These are phyloP conservation scores for Acrossocheilus fasciatus DNA, from an alignment of 2,797 vertebrate genomes.

Conservation along the genomic window DNA sequence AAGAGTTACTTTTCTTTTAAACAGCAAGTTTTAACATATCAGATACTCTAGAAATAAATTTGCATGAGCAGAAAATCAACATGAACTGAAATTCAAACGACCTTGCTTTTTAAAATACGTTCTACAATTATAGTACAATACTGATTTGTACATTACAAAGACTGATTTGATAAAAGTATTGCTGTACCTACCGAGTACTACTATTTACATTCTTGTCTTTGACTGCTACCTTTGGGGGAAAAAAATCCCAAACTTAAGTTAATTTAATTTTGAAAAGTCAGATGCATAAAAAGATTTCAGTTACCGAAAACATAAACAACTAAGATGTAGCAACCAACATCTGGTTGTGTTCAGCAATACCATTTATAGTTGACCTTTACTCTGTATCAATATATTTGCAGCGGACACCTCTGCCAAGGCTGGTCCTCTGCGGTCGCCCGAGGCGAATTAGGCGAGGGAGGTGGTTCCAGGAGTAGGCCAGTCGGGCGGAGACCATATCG, in stretches of 20 bases:
- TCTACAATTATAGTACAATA: slow-evolving; percentile 3
- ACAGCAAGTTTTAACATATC: neutral
- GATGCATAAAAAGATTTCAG: neutral
- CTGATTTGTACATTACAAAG: slow-evolving; percentile 4
- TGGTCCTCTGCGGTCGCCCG: slow-evolving; percentile 74
- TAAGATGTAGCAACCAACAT: neutral
- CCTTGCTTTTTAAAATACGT: neutral
- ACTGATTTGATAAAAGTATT: slow-evolving; percentile 17
- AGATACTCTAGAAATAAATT: neutral
- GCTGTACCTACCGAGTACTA: neutral
- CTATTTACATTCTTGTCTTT: neutral
- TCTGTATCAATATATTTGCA: slow-evolving; percentile 67
- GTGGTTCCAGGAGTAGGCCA: slow-evolving; percentile 83
- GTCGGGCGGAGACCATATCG: slow-evolving; percentile 75
- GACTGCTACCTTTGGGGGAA: neutral
- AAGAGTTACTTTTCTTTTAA: neutral
- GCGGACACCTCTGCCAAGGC: slow-evolving; percentile 60
- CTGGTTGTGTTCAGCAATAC: neutral
- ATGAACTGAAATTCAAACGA: neutral
- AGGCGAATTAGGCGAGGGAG: slow-evolving; percentile 80
- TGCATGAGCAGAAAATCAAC: neutral
- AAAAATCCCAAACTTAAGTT: neutral
- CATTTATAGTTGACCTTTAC: slow-evolving; percentile 43
- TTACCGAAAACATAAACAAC: neutral
- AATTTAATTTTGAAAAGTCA: neutral